Evolutionary conservation across 2,888 invertebrate species (phyloP).

Genomic region (Drosophila hamatofila): DNA sequence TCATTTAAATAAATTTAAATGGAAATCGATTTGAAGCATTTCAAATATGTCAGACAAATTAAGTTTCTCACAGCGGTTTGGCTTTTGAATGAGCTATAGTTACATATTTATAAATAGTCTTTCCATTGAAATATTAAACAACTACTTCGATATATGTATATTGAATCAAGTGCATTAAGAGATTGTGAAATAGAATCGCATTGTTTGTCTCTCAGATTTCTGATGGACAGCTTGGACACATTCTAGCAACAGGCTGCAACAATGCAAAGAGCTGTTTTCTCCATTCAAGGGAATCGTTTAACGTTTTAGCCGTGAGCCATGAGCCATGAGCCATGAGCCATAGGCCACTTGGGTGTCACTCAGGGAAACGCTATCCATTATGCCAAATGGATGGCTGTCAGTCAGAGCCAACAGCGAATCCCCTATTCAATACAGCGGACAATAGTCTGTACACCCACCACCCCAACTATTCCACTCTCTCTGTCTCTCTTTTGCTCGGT

Average conservation of each 20-base stretch:
- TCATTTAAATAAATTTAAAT: no score
- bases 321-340: slow-evolving; percentile 9
- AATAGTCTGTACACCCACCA: slow-evolving; percentile 5
- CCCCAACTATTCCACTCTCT: background rate
- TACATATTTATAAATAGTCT: background rate
- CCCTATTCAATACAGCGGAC: slow-evolving; percentile 1
- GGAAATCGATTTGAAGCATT: no score
- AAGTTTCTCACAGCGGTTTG: background rate
- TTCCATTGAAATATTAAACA: background rate
- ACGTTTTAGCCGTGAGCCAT: slow-evolving; percentile 3
- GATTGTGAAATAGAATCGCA: slow-evolving; percentile 4
- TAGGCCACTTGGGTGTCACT: slow-evolving; percentile 53
- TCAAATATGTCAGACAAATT: background rate
- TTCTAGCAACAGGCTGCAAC: slow-evolving; percentile 18
- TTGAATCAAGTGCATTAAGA: slow-evolving; percentile 4
- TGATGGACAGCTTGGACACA: slow-evolving; percentile 37
- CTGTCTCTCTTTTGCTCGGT: background rate
- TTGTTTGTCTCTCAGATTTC: slow-evolving; percentile 27
- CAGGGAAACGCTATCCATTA: slow-evolving; percentile 48
- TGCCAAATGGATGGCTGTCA: slow-evolving; percentile 53
- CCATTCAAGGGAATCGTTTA: slow-evolving; percentile 17
- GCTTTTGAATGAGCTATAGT: background rate
- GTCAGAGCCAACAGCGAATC: slow-evolving; percentile 17
- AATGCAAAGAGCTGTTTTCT: slow-evolving; percentile 7
- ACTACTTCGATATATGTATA: background rate